Conservation (phyloP, 2,113 vertebrate species). For the Macroglossus sobrinus region DNA sequence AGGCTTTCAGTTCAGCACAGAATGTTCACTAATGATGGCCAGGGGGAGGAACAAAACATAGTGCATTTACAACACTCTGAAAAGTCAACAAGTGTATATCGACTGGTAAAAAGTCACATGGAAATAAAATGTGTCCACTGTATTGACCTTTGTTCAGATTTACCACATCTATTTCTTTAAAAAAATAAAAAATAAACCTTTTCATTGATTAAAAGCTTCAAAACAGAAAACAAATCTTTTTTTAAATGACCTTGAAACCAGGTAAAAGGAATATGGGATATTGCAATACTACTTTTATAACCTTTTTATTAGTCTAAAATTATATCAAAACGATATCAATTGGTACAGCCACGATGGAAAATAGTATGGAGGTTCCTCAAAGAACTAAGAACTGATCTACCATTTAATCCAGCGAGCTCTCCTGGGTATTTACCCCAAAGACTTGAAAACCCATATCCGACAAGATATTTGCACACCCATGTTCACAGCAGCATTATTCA, state of each 20-base stretch:
- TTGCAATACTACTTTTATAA: background rate
- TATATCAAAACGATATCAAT: background rate
- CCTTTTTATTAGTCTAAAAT: constrained; percentile 11
- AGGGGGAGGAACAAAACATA: background rate
- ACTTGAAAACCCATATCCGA: too few relatives aligned
- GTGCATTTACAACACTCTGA: background rate
- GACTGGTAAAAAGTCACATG: background rate
- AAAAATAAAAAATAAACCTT: background rate
- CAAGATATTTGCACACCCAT: too few relatives aligned
- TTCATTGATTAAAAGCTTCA: background rate
- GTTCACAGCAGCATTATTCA: too few relatives aligned
- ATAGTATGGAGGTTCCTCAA: too few relatives aligned
- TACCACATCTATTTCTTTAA: background rate
- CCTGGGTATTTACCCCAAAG: too few relatives aligned
- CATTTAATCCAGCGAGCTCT: too few relatives aligned
- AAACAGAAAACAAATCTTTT: background rate
- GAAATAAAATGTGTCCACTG: background rate
- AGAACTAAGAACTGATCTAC: too few relatives aligned
- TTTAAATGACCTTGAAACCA: background rate
- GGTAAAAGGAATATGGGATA: background rate
- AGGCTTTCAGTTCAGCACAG: background rate
- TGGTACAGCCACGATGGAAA: too few relatives aligned
- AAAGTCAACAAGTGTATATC: background rate
- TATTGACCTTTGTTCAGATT: background rate
- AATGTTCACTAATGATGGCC: background rate